phyloP scores from a whole-genome alignment of 2,888 invertebrate species.

The Nomada flava region DNA sequence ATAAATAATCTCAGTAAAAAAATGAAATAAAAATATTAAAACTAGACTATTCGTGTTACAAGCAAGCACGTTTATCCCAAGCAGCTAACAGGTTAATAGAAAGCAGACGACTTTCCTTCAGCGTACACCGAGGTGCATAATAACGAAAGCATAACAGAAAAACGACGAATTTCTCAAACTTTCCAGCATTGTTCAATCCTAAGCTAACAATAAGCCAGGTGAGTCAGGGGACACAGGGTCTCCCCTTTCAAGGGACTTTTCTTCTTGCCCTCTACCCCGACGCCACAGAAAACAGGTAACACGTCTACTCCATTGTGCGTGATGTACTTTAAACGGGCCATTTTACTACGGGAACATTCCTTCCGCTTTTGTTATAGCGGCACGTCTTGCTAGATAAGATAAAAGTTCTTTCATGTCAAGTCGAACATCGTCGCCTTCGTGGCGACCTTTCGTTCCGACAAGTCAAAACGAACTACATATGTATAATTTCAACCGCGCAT shows the following conservation, averaged over 20 bases:
- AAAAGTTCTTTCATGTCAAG: constrained; percentile 41
- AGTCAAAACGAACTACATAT: background rate
- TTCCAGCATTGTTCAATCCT: constrained; percentile 26
- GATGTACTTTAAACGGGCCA: constrained; percentile 46
- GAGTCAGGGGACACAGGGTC: background rate
- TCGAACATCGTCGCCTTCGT: constrained; percentile 22
- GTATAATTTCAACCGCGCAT: constrained; percentile 16
- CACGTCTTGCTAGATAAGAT: constrained; percentile 47
- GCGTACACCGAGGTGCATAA: constrained; percentile 2
- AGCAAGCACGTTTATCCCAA: background rate
- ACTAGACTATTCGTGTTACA: background rate
- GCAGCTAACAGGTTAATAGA: constrained; percentile 29
- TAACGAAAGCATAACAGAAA: constrained; percentile 36
- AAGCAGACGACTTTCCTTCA: constrained; percentile 28
- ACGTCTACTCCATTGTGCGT: constrained; percentile 26
- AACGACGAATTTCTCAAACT: constrained; percentile 31
- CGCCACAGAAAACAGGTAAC: constrained; percentile 18
- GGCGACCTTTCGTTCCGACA: constrained; percentile 16
- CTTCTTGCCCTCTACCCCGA: background rate
- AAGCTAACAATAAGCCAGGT: background rate
- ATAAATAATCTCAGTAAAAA: background rate
- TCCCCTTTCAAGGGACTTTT: constrained; percentile 26
- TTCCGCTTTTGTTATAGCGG: constrained; percentile 28
- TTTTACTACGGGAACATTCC: constrained; percentile 50
- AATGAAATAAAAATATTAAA: background rate